Evolutionary conservation across 2,113 vertebrate species (phyloP).

Genomic region (Helogale parvula): DNA sequence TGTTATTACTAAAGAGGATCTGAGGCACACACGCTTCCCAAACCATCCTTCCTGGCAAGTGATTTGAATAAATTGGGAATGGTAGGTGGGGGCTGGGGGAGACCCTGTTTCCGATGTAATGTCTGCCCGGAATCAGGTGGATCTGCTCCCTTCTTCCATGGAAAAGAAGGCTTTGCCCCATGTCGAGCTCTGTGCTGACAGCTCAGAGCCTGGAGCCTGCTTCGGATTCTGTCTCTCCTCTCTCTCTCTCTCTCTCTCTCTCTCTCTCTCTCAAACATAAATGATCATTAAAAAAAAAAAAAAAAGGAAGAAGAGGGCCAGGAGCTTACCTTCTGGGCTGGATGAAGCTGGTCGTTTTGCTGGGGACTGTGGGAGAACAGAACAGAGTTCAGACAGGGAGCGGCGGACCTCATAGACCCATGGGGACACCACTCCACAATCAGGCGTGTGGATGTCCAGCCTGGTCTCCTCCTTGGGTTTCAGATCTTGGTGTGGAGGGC

Average conservation of each 20-base stretch:
- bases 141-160: neutral
- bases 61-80: neutral
- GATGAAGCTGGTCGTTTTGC: neutral
- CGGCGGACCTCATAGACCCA: neutral
- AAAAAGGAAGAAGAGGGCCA: too few species aligned
- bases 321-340: neutral
- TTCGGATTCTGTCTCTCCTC: too few species aligned
- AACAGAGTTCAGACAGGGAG: neutral
- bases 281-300: too few species aligned
- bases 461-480: neutral
- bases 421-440: rapidly evolving
- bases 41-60: neutral
- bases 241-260: too few species aligned
- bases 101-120: neutral
- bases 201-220: too few species aligned
- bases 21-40: neutral
- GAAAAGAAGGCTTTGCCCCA: neutral
- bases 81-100: neutral
- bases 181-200: too few species aligned
- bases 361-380: too few species aligned
- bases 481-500: too few species aligned
- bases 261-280: too few species aligned
- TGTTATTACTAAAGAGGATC: too few species aligned
- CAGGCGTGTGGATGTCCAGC: too few species aligned
- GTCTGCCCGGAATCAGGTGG: neutral